phyloP scores from a whole-genome alignment of 2,797 vertebrate species.

The Pitangus sulphuratus region DNA sequence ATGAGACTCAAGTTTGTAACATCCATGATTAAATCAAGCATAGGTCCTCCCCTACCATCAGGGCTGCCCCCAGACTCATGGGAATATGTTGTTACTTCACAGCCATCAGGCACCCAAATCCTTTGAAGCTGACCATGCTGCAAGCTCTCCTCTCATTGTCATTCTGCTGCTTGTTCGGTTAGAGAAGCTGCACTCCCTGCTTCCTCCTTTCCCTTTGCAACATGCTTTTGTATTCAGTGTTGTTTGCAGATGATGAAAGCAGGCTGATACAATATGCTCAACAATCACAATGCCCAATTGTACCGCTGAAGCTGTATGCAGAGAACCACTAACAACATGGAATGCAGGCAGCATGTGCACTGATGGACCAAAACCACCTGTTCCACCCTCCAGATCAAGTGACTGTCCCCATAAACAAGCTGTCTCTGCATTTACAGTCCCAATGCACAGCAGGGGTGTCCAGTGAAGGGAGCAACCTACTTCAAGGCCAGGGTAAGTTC shows the following conservation, averaged over 20 bases:
- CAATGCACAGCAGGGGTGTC: accelerated
- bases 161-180: background rate
- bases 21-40: background rate
- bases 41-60: background rate
- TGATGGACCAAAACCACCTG: background rate
- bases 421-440: background rate
- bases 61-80: background rate
- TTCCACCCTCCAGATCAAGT: background rate
- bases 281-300: background rate
- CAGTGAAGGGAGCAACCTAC: background rate
- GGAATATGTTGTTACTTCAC: background rate
- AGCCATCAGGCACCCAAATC: background rate
- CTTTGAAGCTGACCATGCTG: background rate
- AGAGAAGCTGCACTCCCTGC: background rate
- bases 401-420: background rate
- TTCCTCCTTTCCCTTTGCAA: background rate
- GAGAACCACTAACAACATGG: background rate
- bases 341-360: background rate
- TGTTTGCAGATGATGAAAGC: background rate
- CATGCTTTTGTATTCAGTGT: background rate
- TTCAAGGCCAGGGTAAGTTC: background rate
- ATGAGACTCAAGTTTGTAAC: background rate
- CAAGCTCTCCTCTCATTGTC: background rate
- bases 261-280: accelerated
- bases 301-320: background rate